Percentiles rank a stretch among this genome's conserved stretches.
These are phyloP conservation scores for Phalacrocorax aristotelis DNA, from an alignment of 2,113 vertebrate genomes.

Conservation along the genomic window DNA sequence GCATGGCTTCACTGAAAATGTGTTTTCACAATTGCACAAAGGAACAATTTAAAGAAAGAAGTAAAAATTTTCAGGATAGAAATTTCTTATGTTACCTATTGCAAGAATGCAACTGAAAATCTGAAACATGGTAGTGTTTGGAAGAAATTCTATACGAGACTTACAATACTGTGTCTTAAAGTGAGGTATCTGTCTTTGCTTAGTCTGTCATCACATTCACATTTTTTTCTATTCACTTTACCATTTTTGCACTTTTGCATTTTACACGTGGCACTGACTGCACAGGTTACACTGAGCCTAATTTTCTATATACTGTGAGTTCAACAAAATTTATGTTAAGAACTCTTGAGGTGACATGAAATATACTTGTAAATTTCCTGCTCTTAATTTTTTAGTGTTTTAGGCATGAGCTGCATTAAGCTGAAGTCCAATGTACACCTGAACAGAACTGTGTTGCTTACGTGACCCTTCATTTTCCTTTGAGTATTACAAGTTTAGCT, in stretches of 20 bases:
- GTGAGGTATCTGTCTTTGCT: neutral
- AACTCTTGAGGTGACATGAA: neutral
- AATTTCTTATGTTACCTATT: neutral
- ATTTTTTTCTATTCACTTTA: neutral
- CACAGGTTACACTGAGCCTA: neutral
- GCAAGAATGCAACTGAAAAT: neutral
- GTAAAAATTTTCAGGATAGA: neutral
- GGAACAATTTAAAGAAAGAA: neutral
- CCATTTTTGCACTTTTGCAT: neutral
- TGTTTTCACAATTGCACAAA: conserved; percentile 8
- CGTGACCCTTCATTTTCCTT: neutral
- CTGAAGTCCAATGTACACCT: neutral
- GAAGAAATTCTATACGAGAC: neutral
- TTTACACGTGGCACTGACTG: neutral
- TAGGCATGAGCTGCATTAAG: neutral
- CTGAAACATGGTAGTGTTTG: neutral
- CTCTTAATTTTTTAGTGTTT: neutral
- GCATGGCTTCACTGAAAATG: conserved; percentile 69
- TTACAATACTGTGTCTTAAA: neutral
- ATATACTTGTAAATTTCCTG: neutral
- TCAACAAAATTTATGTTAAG: neutral
- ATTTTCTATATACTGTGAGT: neutral
- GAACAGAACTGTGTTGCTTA: neutral
- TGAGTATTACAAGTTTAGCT: neutral
- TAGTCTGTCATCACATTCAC: neutral